These are phyloP conservation scores for Drosophila sturtevanti DNA, from an alignment of 1,140 invertebrate species.

Conservation along the genomic window DNA sequence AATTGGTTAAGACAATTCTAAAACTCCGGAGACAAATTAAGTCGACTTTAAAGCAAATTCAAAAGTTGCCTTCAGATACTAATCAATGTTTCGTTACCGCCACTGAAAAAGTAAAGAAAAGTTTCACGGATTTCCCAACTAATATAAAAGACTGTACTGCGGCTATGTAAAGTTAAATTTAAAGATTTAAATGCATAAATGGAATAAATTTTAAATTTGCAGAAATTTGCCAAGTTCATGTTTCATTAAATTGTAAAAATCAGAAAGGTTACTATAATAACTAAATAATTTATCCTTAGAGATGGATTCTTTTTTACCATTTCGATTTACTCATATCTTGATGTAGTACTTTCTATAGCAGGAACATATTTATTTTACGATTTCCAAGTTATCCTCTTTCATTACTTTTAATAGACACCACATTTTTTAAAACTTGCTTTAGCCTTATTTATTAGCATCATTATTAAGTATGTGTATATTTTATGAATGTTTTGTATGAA, in stretches of 20 bases:
- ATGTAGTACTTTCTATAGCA: too few species aligned
- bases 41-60: not conserved
- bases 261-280: too few species aligned
- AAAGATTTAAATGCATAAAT: too few species aligned
- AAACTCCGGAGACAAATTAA: not conserved
- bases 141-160: not conserved
- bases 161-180: not conserved
- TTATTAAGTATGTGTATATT: not conserved
- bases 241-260: too few species aligned
- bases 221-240: too few species aligned
- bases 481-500: not conserved
- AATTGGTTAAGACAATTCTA: not conserved
- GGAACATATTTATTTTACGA: too few species aligned
- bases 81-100: not conserved
- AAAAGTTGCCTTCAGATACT: not conserved
- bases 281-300: too few species aligned
- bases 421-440: not conserved
- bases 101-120: not conserved
- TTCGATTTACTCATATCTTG: too few species aligned
- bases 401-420: too few species aligned
- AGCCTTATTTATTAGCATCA: constrained; percentile 3
- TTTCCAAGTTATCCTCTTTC: too few species aligned
- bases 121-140: not conserved
- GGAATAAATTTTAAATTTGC: too few species aligned
- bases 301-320: too few species aligned